A percentile compares a stretch with the other conserved stretches of the same genome.
These are phyloP conservation scores for Meriones unguiculatus DNA, from an alignment of 2,113 vertebrate species.

Conservation along the genomic window DNA sequence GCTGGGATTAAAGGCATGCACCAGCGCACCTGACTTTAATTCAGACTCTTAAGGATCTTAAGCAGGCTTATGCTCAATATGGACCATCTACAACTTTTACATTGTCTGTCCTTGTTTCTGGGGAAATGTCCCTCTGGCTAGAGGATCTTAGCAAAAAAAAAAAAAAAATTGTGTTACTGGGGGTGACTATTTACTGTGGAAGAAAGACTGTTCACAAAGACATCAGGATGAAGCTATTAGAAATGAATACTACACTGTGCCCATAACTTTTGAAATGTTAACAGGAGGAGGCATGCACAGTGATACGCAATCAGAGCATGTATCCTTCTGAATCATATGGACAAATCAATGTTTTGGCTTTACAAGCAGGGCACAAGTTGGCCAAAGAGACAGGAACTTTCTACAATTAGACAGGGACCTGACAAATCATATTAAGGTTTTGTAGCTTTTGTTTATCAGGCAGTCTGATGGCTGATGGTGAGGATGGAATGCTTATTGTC, in stretches of 20 bases:
- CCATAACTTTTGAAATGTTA: background rate
- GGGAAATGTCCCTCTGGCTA: background rate
- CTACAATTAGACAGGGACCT: background rate
- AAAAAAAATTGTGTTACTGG: background rate
- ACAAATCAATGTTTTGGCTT: background rate
- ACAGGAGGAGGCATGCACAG: background rate
- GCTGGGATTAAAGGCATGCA: too few species aligned
- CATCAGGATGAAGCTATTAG: background rate
- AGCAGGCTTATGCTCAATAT: background rate
- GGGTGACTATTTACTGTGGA: background rate
- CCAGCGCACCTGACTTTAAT: too few species aligned
- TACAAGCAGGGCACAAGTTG: background rate
- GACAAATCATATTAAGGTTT: background rate
- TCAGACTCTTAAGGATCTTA: background rate
- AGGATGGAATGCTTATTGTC: background rate
- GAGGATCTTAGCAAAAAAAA: background rate
- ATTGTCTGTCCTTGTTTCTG: background rate
- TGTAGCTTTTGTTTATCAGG: background rate
- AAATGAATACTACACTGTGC: background rate
- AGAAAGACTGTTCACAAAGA: background rate
- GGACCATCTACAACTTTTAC: background rate
- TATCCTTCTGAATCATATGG: background rate
- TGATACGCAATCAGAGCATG: background rate
- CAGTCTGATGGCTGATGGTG: background rate
- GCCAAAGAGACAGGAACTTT: background rate